Evolutionary conservation across 2,888 invertebrate species (phyloP).

Genomic region (Pseudeuparius sepicola): DNA sequence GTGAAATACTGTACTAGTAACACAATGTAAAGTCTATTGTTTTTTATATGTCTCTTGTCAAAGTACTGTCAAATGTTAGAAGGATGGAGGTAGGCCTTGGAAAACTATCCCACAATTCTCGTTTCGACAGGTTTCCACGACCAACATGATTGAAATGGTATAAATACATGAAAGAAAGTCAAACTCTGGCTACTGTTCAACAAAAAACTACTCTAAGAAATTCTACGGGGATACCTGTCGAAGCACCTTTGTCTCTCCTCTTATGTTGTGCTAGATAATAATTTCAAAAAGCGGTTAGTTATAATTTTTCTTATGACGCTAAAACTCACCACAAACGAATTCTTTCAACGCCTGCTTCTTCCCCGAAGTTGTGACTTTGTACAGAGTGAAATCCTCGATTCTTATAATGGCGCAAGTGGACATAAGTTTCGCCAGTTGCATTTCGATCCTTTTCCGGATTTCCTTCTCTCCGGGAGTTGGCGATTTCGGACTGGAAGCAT

Average conservation of each 20-base stretch:
- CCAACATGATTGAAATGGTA: no score
- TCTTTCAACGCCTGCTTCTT: slow-evolving; percentile 69
- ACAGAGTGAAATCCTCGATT: slow-evolving; percentile 85
- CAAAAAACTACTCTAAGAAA: no score
- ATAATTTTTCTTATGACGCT: not conserved
- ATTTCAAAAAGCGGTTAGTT: slow-evolving; percentile 9
- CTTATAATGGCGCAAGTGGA: slow-evolving; percentile 83
- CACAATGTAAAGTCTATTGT: no score
- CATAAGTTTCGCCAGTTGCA: slow-evolving; percentile 78
- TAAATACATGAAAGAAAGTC: no score
- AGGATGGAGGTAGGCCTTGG: no score
- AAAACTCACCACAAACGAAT: slow-evolving; percentile 61
- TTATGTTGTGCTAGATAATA: slow-evolving; percentile 45
- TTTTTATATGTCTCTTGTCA: no score
- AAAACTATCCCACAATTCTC: no score
- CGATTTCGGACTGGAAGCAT: slow-evolving; percentile 19
- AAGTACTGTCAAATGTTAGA: no score
- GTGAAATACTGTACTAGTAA: no score
- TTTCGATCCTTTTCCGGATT: slow-evolving; percentile 55
- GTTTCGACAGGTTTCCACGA: no score
- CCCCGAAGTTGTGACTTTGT: slow-evolving; percentile 68
- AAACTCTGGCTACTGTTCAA: no score
- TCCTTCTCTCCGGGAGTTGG: slow-evolving; percentile 37
- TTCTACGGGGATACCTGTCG: slow-evolving; percentile 29
- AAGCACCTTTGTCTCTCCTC: slow-evolving; percentile 41